Conservation (phyloP, 2,797 vertebrate genomes). For the Chrosomus eos region DNA sequence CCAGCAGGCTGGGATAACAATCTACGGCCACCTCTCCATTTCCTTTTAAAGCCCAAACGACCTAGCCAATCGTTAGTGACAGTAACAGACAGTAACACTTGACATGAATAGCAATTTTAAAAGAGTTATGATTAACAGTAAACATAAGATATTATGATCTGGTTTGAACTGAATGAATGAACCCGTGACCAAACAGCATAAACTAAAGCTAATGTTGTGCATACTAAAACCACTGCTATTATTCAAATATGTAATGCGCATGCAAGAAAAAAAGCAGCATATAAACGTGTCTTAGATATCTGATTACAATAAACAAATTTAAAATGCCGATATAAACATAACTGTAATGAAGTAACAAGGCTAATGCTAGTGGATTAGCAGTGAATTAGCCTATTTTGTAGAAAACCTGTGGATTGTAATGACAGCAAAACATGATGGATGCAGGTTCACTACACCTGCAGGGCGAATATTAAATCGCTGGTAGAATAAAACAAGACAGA, state of each 20-base stretch:
- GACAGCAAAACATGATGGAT: not conserved
- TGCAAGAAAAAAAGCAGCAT: not conserved
- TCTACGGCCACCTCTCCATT: not conserved
- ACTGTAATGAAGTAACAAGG: not conserved
- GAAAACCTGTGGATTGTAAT: not conserved
- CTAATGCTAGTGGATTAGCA: conserved; percentile 36
- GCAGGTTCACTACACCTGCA: not conserved
- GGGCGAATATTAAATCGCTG: not conserved
- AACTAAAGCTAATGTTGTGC: not conserved
- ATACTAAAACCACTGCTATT: not conserved
- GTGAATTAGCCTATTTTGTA: not conserved
- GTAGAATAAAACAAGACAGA: not conserved
- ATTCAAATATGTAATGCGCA: not conserved
- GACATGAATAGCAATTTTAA: not conserved
- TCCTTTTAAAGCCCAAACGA: not conserved
- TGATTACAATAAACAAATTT: not conserved
- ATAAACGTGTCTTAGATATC: not conserved
- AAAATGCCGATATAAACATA: not conserved
- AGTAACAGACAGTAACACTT: not conserved
- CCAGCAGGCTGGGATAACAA: not conserved
- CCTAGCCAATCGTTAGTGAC: not conserved
- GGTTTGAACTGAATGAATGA: conserved; percentile 23
- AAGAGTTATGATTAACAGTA: not conserved
- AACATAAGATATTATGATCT: not conserved
- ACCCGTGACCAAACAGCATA: not conserved